phyloP scores from a whole-genome alignment of 2,797 vertebrate genomes.

The Trematomus bernacchii region DNA sequence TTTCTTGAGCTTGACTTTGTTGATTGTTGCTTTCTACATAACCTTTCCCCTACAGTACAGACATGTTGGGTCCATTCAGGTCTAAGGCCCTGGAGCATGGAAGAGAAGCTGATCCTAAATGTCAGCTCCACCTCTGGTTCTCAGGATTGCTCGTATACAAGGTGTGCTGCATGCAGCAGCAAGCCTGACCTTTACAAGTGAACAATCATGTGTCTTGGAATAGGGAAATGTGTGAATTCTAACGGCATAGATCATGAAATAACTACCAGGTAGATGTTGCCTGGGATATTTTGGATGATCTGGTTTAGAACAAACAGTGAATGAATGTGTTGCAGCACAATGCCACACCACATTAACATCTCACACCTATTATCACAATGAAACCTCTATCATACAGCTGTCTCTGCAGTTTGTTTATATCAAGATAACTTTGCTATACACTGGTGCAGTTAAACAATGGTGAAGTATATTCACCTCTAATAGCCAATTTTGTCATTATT shows the following conservation, averaged over 20 bases:
- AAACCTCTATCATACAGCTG: not conserved
- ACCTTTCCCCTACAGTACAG: not conserved
- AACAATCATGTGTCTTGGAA: not conserved
- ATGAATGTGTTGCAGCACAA: not conserved
- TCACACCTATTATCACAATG: not conserved
- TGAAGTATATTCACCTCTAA: not conserved
- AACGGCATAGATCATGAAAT: slow-evolving; percentile 5
- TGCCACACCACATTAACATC: not conserved
- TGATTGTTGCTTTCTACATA: not conserved
- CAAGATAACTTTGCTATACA: too few species aligned
- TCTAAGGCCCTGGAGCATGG: slow-evolving; percentile 34
- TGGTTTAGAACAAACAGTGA: not conserved
- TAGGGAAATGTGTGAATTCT: slow-evolving; percentile 5
- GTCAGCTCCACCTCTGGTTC: slow-evolving; percentile 52
- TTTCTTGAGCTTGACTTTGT: not conserved
- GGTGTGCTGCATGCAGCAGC: slow-evolving; percentile 46
- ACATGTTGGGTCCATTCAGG: slow-evolving; percentile 2
- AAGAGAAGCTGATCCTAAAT: slow-evolving; percentile 38
- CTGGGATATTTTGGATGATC: not conserved
- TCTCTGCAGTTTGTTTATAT: not conserved
- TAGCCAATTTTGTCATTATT: not conserved
- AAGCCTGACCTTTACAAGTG: slow-evolving; percentile 64
- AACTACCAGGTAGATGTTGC: not conserved
- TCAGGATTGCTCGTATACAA: not conserved
- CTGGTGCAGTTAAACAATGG: too few species aligned